Base-by-base conservation (phyloP, 2,888 invertebrate species). In the Cheilosia soror region DNA sequence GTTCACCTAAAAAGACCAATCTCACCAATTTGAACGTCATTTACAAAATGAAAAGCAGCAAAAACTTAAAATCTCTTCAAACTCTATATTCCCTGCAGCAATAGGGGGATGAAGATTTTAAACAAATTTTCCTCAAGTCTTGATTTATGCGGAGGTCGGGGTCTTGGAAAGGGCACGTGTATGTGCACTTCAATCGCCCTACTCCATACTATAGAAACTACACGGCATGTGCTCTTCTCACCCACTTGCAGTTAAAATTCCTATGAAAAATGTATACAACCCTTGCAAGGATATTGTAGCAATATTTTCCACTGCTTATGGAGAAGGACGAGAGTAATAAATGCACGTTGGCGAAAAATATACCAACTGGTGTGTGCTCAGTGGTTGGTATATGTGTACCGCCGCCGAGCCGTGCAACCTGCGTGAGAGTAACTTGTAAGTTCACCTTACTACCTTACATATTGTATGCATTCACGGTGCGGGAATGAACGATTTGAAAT, bases 261-360 rank as follows among this genome's bases (percentile, higher is more conserved):
- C 29, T 75, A 84, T 85, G 62, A 80, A 80, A 85, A 66, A 80
- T 85, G 53, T 49, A 79, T 79, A 60, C 78, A 57, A 44, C 62
- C 83, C 62, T 51, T 60, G 58, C 84, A 66, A 66, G 84, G 66
- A 76, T 85, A 65, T 71, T 80, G 84, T 80, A 71, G 66, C 75
- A 75, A 75, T 69, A 55, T 68, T 76, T 76, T 60, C 63, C 44
- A n/a, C 47, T 63, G 55, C 60, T 77, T 65, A 69, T 60, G 55
- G 42, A 69, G 60, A 80, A 80, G 80, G 79, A 80, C 80, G 71
- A 80, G 66, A 75, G 84, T 85, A 71, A 71, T 85, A 85, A 85
- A 80, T 85, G 84, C 79, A 79, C 40, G 62, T 57, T 79, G 47
- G 53, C 60, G 55, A 80, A 68, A 78, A 79, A 65, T 84, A 65